A percentile compares a stretch with the other conserved stretches of the same genome.
Evolutionary conservation across 2,113 vertebrate genomes (phyloP).

Genomic region (Myotis brandtii): DNA sequence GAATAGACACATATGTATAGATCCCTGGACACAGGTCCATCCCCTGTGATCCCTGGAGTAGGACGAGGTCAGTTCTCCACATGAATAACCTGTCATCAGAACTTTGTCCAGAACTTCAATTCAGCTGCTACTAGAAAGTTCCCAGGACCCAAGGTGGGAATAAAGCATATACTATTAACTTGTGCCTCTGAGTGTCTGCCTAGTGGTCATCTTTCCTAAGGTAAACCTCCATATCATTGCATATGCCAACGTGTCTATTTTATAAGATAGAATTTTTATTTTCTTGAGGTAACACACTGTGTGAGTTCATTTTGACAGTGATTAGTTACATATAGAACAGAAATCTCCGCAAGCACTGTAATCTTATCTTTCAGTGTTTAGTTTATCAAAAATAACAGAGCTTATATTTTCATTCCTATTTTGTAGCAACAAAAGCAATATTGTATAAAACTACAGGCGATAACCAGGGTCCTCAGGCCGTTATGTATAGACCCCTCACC

Average conservation of each 20-base stretch:
- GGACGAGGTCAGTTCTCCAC: not conserved
- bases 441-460: constrained; percentile 72
- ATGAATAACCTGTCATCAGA: not conserved
- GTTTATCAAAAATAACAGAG: constrained; percentile 72
- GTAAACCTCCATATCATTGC: not conserved
- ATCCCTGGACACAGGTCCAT: not conserved
- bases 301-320: constrained; percentile 77
- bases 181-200: not conserved
- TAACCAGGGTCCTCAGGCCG: not conserved
- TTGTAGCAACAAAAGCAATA: constrained; percentile 72
- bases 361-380: constrained; percentile 72
- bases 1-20: not conserved
- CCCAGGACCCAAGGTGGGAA: not conserved
- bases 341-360: constrained; percentile 67
- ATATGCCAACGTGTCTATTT: constrained; percentile 69
- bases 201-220: not conserved
- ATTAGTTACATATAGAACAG: constrained; percentile 52
- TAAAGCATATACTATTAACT: not conserved
- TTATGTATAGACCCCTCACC: not conserved
- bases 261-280: constrained; percentile 55
- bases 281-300: constrained; percentile 72
- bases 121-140: not conserved
- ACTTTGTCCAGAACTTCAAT: not conserved
- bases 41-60: rapidly evolving
- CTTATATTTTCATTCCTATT: constrained; percentile 66